Base-by-base conservation (phyloP, 1,140 invertebrate genomes). In the Zaprionus capensis region DNA sequence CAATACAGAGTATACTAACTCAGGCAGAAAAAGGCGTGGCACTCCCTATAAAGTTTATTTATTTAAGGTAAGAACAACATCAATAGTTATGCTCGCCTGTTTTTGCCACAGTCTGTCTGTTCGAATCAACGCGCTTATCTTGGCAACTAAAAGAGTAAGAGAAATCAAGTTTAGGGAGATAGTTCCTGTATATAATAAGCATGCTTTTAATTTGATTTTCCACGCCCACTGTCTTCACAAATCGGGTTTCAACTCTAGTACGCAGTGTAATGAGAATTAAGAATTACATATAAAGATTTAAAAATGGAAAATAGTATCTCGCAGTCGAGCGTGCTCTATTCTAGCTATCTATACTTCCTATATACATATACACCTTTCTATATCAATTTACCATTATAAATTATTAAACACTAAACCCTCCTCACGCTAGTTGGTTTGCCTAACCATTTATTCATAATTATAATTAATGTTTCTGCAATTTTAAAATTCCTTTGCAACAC, bases 381-480 rank as follows among this genome's bases (percentile, higher is more conserved):
- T 17, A 6, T 9, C 17, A 46, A 46, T 34, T 34, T 3, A 34
- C 31, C 14, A 38, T 46, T 46, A 15, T 38, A 4, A 38, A 38
- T 14, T 17, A 46, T 46, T 46, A 46, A 17, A 17, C 0, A 46
- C 41, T 17, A 17, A 46, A 3, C n/a, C 41, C 41, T 3, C n/a
- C n/a, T 17, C n/a, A 17, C 9, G 6, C 41, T 17, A 6, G 41
- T n/a, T 46, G 17, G 41, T 6, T 7, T 7, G 6, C 41, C n/a
- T 41, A n/a, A 41, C 38, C n/a, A n/a, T 41, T 17, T 46, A 24
- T 41, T 28, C 20, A 31, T 66, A 58, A 61, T 44, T 67, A 59
- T 53, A 72, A 67, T 59, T 67, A 36, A 67, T 67, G 44, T 34
- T 68, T 68, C 28, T 22, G n/a, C 7, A 36, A 46, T 31, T 61